Percentiles rank a stretch among this genome's conserved stretches.
These are phyloP conservation scores for Euwallacea similis DNA, from an alignment of 1,140 invertebrate species.

Conservation along the genomic window DNA sequence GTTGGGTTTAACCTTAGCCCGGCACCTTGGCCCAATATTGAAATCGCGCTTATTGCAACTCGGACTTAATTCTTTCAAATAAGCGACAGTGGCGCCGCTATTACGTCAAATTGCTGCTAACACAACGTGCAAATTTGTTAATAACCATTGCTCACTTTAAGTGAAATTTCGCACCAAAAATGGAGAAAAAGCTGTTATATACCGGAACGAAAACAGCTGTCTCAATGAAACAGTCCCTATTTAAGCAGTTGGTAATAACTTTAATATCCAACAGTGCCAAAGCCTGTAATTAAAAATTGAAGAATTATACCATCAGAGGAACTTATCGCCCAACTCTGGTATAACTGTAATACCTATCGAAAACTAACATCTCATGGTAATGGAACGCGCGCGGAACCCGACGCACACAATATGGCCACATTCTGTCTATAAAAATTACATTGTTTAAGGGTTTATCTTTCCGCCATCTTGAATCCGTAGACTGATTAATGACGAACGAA, in stretches of 20 bases:
- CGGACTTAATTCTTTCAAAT: constrained; percentile 31
- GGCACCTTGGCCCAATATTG: constrained; percentile 40
- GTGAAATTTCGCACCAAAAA: too few relatives aligned
- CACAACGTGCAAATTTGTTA: constrained; percentile 24
- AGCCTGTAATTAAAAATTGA: too few relatives aligned
- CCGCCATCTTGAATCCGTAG: constrained; percentile 32
- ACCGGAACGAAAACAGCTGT: too few relatives aligned
- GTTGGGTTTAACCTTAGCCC: constrained; percentile 39
- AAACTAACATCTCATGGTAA: background rate
- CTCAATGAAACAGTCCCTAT: too few relatives aligned
- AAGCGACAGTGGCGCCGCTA: constrained; percentile 26
- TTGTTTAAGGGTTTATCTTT: constrained; percentile 37
- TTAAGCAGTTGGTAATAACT: too few relatives aligned
- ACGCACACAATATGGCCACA: constrained; percentile 33
- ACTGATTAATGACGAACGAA: constrained; percentile 22
- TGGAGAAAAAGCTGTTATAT: too few relatives aligned
- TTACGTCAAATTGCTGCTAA: constrained; percentile 29
- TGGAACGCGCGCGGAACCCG: constrained; percentile 13
- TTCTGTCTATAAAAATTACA: constrained; percentile 36
- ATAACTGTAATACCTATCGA: background rate
- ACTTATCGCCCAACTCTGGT: too few relatives aligned
- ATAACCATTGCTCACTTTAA: background rate
- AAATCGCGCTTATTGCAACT: constrained; percentile 38
- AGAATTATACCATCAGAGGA: too few relatives aligned
- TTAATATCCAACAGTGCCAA: too few relatives aligned